Evolutionary conservation across 1,140 invertebrate genomes (phyloP), one percentile per base, ranked within the genome.

Genomic region (Diplogasteroides magnus): DNA sequence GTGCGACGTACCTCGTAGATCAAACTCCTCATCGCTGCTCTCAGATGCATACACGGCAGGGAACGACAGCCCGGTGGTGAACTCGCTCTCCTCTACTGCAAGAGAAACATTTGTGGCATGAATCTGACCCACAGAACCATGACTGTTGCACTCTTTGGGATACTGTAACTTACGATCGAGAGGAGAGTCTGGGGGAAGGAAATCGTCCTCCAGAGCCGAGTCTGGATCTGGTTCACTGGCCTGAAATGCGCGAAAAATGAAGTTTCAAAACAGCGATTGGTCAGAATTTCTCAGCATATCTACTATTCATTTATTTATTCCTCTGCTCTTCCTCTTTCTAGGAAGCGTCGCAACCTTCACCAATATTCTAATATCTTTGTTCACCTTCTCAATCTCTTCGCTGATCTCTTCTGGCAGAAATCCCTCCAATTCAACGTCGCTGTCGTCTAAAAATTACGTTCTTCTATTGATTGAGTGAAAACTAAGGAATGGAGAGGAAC

Each of bases 11-110:
- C n/a, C n/a, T n/a, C n/a, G n/a, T n/a, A 73, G 32, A 67, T 73
- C 72, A 25, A 74, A 74, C 59, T 74, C 73, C 2, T 73, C 73
- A 68, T 74, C 73, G 58, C 69, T 72, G 3, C 70, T 73, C 48
- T 74, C 73, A 3, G 73, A 74, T 59, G 58, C 69, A 57, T 74
- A 37, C 26, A 74, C 59, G 19, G 64, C 56, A n/a, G 71, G 64
- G 58, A 74, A 74, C 2, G 62, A 23, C n/a, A 74, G 69, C 14
- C 73, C 73, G 26, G 62, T 27, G n/a, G 63, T 61, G 29, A 74
- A 74, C n/a, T 74, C 72, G 23, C 19, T 23, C n/a, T 74, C 73
- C 61, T 74, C 73, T 67, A 68, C 73, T 72, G 65, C 25, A 68
- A 71, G 19, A 56, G 31, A 14, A 19, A 26, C 27, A 2, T 63